A percentile compares a stretch with the other conserved stretches of the same genome.
Conservation (phyloP, 2,888 invertebrate species). For the Platycheirus rosarum region DNA sequence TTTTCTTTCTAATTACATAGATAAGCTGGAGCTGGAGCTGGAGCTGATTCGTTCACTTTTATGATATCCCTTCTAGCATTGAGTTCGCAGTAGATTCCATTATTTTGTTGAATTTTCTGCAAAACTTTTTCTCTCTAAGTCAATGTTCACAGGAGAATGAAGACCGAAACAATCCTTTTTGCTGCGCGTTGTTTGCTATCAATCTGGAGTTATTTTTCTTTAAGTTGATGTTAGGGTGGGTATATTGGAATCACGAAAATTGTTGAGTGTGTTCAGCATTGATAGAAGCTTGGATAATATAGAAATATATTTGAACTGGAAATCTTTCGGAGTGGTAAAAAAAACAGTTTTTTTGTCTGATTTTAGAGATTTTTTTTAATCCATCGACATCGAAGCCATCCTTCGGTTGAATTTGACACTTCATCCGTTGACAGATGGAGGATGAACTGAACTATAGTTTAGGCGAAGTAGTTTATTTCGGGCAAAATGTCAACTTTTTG, state of each 20-base stretch:
- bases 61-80: constrained; percentile 22
- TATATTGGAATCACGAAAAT: background rate
- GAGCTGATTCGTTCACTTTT: background rate
- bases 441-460: too few relatives aligned
- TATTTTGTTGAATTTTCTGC: constrained; percentile 22
- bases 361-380: too few relatives aligned
- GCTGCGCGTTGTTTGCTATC: background rate
- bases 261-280: too few relatives aligned
- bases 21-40: constrained; percentile 37
- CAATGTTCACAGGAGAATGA: constrained; percentile 4
- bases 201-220: background rate
- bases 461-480: too few relatives aligned
- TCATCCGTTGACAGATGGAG: too few relatives aligned
- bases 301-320: too few relatives aligned
- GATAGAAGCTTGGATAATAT: too few relatives aligned
- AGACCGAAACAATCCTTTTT: constrained; percentile 17
- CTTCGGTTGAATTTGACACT: too few relatives aligned
- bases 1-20: constrained; percentile 69
- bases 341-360: too few relatives aligned
- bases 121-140: constrained; percentile 58
- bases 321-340: too few relatives aligned
- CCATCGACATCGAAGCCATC: too few relatives aligned
- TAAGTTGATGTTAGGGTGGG: background rate
- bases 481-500: too few relatives aligned
- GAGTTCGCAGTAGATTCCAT: constrained; percentile 11